Percentiles rank a stretch among this genome's conserved stretches.
Evolutionary conservation across 2,797 vertebrate species (phyloP).

Genomic region (Liasis olivaceus): DNA sequence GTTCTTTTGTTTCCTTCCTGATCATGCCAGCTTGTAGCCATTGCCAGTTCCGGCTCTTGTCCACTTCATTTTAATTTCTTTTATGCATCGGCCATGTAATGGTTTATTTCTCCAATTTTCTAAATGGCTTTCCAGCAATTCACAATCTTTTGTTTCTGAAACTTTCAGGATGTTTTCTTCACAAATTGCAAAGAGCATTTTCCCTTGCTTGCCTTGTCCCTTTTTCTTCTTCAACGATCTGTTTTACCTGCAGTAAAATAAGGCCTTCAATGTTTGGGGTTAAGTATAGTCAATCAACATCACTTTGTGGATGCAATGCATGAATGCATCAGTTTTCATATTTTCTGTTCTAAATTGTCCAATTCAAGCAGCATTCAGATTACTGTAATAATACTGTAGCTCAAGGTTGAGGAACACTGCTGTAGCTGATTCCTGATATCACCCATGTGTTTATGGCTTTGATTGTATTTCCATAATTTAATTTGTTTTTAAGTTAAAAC

Average conservation of each 20-base stretch:
- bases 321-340: not conserved
- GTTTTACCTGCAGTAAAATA: not conserved
- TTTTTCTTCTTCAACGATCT: not conserved
- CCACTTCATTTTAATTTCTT: not conserved
- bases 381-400: too few relatives aligned
- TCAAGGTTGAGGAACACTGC: too few relatives aligned
- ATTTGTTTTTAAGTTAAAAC: too few relatives aligned
- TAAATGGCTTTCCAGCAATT: not conserved
- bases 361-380: too few relatives aligned
- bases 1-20: not conserved
- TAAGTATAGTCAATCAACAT: not conserved
- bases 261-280: not conserved
- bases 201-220: not conserved
- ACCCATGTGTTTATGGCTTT: too few relatives aligned
- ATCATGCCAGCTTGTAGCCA: not conserved
- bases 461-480: too few relatives aligned
- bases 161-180: not conserved
- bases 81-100: not conserved
- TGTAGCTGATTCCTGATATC: too few relatives aligned
- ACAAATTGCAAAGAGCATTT: not conserved
- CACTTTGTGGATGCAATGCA: not conserved
- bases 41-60: not conserved
- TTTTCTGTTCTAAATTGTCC: too few relatives aligned
- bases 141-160: not conserved
- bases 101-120: not conserved